Percentiles rank a stretch among this genome's conserved stretches.
Conservation (phyloP, 2,113 vertebrate species). For the Cavia aperea region DNA sequence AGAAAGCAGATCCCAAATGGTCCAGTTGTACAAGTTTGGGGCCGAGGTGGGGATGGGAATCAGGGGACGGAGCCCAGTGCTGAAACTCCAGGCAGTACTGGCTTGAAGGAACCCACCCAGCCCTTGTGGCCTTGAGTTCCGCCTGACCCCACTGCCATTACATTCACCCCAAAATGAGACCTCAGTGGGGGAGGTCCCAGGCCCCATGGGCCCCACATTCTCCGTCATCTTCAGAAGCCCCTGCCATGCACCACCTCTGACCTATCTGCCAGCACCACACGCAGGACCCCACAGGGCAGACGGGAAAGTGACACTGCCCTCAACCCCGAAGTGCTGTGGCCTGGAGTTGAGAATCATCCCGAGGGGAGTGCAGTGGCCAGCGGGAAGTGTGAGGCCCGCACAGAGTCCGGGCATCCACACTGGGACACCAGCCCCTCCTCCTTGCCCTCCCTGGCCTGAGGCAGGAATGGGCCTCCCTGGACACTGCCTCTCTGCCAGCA, state of each 20-base stretch:
- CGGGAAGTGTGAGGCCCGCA: neutral
- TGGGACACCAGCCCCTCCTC: neutral
- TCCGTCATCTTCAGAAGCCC: neutral
- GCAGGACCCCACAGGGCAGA: neutral
- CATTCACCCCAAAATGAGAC: neutral
- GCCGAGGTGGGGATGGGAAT: neutral
- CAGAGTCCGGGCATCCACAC: too few relatives aligned
- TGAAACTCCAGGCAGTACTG: too few relatives aligned
- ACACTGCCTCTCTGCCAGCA: rapidly evolving
- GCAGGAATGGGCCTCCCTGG: neutral
- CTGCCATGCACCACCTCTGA: rapidly evolving
- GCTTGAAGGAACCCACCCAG: neutral
- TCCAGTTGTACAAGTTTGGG: rapidly evolving
- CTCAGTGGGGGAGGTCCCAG: neutral
- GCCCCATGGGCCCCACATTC: neutral
- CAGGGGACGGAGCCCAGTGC: neutral
- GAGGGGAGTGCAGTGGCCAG: neutral
- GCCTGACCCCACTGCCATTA: neutral
- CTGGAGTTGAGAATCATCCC: neutral
- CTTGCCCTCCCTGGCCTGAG: rapidly evolving
- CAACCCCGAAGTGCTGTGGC: neutral
- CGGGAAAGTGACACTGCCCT: rapidly evolving
- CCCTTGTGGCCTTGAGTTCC: rapidly evolving
- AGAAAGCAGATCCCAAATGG: neutral
- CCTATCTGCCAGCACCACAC: neutral